Evolutionary conservation across 2,888 invertebrate species (phyloP), one percentile per base, ranked within the genome.

Genomic region (Idaea biselata): DNA sequence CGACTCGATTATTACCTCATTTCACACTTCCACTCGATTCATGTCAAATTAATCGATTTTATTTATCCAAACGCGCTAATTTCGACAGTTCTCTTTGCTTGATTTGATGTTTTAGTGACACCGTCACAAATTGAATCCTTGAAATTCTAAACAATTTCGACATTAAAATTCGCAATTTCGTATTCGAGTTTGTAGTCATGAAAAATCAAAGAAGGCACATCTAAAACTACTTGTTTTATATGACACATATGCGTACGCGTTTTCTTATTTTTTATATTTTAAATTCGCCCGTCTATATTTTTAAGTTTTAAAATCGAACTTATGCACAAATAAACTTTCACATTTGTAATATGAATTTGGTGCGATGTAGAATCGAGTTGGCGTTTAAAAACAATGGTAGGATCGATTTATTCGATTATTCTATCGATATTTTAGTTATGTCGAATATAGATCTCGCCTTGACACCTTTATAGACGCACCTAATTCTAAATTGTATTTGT

Each of bases 391-490:
- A 63, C 70, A 65, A 64, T 77, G 31, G 78, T 77, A 77, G 70
- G 65, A 70, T 64, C 44, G 33, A n/a, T n/a, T 54, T 61, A 60
- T 68, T 61, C 70, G 69, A 73, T 70, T 68, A 69, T 70, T 70
- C 75, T 65, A 44, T 44, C 66, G 73, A 73, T 73, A 66, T 72
- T 79, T 78, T 79, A 76, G 73, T 76, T 69, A 60, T 69, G 79
- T 80, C 79, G 73, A 81, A 81, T 79, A 80, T 68, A 70, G 74
- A 63, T 68, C 70, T 62, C 66, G 72, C 74, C 78, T 73, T 69
- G 76, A 79, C 82, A 80, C 76, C 71, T 76, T 59, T 63, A n/a
- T n/a, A 60, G 54, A 67, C 25, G 25, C 5, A 3, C 64, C 44
- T 44, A 44, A 8, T 44, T 44, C 11, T 3, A 1, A 44, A 8